Evolutionary conservation across 2,888 invertebrate species (phyloP).

Genomic region (Gerris lacustris): DNA sequence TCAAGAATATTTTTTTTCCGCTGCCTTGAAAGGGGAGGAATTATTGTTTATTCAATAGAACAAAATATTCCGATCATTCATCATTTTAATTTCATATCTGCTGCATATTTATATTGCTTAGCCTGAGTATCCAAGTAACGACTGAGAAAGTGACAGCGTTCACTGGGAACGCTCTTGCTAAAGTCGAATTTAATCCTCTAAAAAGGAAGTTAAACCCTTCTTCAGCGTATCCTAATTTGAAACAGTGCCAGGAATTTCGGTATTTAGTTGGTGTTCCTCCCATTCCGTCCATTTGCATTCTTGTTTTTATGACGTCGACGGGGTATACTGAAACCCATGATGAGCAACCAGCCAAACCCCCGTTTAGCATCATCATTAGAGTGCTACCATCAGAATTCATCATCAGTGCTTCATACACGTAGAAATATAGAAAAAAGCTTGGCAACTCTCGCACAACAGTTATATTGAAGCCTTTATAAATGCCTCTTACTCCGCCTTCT

Average conservation of each 20-base stretch:
- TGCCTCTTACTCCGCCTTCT: constrained; percentile 53
- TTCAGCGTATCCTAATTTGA: constrained; percentile 32
- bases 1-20: no score
- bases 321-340: constrained; percentile 84
- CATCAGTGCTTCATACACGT: constrained; percentile 66
- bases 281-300: constrained; percentile 62
- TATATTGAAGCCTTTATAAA: constrained; percentile 61
- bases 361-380: constrained; percentile 62
- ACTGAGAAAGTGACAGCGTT: constrained; percentile 87
- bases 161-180: constrained; percentile 78
- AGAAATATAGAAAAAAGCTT: constrained; percentile 74
- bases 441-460: constrained; percentile 71
- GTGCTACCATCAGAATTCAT: constrained; percentile 40
- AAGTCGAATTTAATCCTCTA: constrained; percentile 62
- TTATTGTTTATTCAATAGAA: no score
- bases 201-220: constrained; percentile 56
- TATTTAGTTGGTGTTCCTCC: constrained; percentile 33
- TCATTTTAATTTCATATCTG: no score
- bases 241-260: constrained; percentile 57
- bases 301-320: constrained; percentile 77
- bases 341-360: constrained; percentile 70
- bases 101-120: constrained; percentile 27
- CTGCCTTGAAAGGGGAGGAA: no score
- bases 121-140: constrained; percentile 63
- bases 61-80: no score